phyloP scores from a whole-genome alignment of 2,113 vertebrate genomes.

The Elephas maximus region DNA sequence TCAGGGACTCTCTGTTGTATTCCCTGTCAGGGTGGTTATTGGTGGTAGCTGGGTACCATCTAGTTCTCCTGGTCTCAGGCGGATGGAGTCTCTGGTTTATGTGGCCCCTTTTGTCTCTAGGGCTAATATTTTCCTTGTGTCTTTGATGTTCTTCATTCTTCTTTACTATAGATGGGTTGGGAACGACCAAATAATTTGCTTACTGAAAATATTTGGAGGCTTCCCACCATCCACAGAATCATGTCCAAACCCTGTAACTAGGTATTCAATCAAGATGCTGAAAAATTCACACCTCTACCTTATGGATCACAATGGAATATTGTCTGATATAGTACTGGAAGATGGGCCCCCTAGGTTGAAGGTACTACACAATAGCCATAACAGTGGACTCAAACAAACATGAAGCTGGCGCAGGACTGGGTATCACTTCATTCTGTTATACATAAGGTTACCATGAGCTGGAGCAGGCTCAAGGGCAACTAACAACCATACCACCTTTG shows the following conservation, averaged over 20 bases:
- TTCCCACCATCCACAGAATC: neutral
- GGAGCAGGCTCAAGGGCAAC: neutral
- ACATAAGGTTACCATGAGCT: neutral
- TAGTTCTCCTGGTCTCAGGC: no score
- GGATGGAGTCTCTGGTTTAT: no score
- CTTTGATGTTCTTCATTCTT: no score
- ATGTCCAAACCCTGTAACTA: neutral
- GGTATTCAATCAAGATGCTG: neutral
- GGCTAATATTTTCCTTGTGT: no score
- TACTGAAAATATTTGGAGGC: neutral
- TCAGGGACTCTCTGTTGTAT: no score
- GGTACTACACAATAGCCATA: neutral
- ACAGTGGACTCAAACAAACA: neutral
- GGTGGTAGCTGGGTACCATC: no score
- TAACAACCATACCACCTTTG: neutral
- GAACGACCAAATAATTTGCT: neutral
- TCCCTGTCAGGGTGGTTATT: no score
- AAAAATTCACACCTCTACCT: accelerated
- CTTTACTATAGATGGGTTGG: no score
- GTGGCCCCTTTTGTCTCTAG: no score
- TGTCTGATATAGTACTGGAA: neutral
- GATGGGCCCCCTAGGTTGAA: neutral
- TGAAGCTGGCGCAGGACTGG: neutral
- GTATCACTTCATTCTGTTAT: neutral
- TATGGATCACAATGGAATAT: neutral